Conservation (phyloP, 2,113 vertebrate species). For the Thomomys bottae region DNA sequence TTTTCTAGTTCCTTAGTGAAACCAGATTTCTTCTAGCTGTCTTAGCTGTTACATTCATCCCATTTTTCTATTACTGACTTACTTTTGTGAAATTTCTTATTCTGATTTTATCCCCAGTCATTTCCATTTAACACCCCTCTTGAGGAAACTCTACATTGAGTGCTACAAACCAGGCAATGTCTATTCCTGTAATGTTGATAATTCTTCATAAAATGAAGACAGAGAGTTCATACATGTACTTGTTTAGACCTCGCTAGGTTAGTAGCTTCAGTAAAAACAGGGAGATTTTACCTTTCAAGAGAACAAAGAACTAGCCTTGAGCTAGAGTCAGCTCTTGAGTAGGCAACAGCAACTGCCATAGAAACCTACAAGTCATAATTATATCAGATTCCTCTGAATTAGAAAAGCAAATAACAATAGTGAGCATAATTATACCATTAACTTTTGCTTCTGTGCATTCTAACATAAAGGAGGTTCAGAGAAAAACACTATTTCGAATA, state of each 20-base stretch:
- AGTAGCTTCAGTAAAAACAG: neutral
- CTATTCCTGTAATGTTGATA: neutral
- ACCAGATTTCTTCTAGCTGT: neutral
- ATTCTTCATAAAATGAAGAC: neutral
- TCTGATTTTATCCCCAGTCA: neutral
- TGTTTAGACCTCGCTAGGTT: neutral
- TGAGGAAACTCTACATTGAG: neutral
- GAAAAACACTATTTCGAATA: conserved; percentile 20
- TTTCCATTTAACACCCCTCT: neutral
- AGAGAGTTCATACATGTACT: neutral
- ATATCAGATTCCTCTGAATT: neutral
- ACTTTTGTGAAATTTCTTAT: neutral
- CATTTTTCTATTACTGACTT: neutral
- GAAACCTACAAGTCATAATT: neutral
- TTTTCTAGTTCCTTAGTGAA: neutral
- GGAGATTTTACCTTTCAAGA: neutral
- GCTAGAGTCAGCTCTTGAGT: neutral
- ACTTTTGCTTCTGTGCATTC: neutral
- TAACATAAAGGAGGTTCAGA: neutral
- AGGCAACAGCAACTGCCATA: neutral
- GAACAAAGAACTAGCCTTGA: neutral
- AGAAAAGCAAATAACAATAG: neutral
- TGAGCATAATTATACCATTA: neutral
- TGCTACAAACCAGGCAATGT: neutral
- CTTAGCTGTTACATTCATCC: neutral